These are phyloP conservation scores for Trissoscelio sp. DNA, from an alignment of 2,888 invertebrate species.

Conservation along the genomic window DNA sequence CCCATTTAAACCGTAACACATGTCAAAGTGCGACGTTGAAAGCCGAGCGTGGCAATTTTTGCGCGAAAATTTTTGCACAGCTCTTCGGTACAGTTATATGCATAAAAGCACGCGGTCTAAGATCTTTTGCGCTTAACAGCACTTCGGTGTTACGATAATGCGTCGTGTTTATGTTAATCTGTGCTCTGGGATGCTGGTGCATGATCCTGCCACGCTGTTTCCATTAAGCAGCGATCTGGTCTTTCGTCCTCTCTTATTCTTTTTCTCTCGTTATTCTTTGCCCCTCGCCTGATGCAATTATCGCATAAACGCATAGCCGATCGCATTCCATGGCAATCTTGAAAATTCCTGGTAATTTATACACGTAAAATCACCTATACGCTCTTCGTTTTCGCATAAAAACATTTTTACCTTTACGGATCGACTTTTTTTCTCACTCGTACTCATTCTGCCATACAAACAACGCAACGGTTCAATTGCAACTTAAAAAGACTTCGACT, in stretches of 20 bases:
- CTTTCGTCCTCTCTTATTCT: slow-evolving; percentile 63
- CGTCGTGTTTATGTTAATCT: slow-evolving; percentile 77
- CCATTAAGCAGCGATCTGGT: slow-evolving; percentile 66
- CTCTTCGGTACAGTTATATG: slow-evolving; percentile 71
- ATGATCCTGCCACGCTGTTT: slow-evolving; percentile 69
- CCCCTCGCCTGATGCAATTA: slow-evolving; percentile 66
- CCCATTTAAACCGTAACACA: slow-evolving; percentile 53
- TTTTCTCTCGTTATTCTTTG: slow-evolving; percentile 60
- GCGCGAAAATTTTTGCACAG: slow-evolving; percentile 52
- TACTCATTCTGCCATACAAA: slow-evolving; percentile 22
- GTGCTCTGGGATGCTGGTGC: slow-evolving; percentile 70
- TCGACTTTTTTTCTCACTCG: slow-evolving; percentile 19
- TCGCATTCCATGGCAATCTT: slow-evolving; percentile 68
- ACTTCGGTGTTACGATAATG: slow-evolving; percentile 76
- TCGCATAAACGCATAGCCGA: slow-evolving; percentile 68
- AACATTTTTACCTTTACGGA: slow-evolving; percentile 20
- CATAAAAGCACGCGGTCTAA: slow-evolving; percentile 72
- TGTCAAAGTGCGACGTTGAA: slow-evolving; percentile 53
- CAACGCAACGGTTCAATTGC: neutral
- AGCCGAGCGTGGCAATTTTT: slow-evolving; percentile 41
- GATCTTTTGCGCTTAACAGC: slow-evolving; percentile 73
- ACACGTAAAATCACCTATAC: slow-evolving; percentile 62
- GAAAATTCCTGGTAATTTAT: slow-evolving; percentile 67
- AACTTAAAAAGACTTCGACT: neutral
- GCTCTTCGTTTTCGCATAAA: slow-evolving; percentile 34